A percentile compares a stretch with the other conserved stretches of the same genome.
These are phyloP conservation scores for Papilio protenor DNA, from an alignment of 2,888 invertebrate genomes.

Conservation along the genomic window DNA sequence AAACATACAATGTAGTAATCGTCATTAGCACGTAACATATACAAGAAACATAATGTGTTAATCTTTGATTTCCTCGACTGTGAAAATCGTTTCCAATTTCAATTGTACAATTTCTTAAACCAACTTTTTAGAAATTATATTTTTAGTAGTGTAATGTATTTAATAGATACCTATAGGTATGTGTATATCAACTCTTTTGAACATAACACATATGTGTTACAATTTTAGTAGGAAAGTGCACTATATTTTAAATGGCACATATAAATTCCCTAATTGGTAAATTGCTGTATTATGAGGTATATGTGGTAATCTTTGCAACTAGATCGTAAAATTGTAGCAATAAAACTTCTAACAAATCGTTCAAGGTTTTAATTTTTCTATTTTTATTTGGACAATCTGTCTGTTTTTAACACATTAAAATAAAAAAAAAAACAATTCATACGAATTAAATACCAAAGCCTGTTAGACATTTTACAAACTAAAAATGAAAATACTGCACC, in stretches of 20 bases:
- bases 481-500: background rate
- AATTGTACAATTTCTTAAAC: too few species aligned
- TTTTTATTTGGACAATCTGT: conserved; percentile 38
- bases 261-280: background rate
- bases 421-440: background rate
- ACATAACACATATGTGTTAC: background rate
- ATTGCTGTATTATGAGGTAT: background rate
- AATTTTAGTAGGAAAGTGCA: background rate
- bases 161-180: too few species aligned
- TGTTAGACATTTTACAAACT: background rate
- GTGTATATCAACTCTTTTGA: too few species aligned
- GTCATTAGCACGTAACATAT: background rate
- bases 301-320: background rate
- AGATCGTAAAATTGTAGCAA: conserved; percentile 16
- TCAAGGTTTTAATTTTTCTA: conserved; percentile 10
- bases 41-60: background rate
- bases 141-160: too few species aligned
- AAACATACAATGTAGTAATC: conserved; percentile 52
- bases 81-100: too few species aligned
- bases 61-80: background rate
- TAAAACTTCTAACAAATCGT: conserved; percentile 6
- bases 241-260: background rate
- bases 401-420: conserved; percentile 23
- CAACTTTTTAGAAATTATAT: too few species aligned
- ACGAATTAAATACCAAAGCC: background rate